Percentiles rank a stretch among this genome's conserved stretches.
Conservation (phyloP, 2,888 invertebrate species). For the Brachyptera putata region DNA sequence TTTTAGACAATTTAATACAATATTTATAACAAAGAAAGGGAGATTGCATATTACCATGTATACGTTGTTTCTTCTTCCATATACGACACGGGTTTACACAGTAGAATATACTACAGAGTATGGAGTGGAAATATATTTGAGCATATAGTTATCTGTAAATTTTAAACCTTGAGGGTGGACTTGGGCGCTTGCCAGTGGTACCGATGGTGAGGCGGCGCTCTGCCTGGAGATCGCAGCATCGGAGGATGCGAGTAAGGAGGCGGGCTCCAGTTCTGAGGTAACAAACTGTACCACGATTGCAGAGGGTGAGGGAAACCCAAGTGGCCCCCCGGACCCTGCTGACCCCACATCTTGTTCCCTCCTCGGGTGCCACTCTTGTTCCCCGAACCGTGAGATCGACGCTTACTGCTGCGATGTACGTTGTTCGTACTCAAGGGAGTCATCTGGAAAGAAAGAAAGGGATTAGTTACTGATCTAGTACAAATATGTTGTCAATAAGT, state of each 20-base stretch:
- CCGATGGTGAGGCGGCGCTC: slow-evolving; percentile 19
- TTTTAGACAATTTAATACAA: no score
- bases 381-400: slow-evolving; percentile 2
- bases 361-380: slow-evolving; percentile 16
- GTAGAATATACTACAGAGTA: no score
- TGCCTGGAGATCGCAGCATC: slow-evolving; percentile 25
- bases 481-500: no score
- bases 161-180: slow-evolving; percentile 10
- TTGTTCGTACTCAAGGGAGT: slow-evolving; percentile 28
- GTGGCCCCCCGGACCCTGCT: slow-evolving; percentile 4
- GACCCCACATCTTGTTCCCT: slow-evolving; percentile 22
- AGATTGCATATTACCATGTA: no score
- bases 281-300: slow-evolving; percentile 29
- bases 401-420: slow-evolving; percentile 7
- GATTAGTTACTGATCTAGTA: no score
- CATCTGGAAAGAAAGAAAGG: no score
- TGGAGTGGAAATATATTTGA: slow-evolving; percentile 2
- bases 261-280: slow-evolving; percentile 28
- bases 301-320: slow-evolving; percentile 21
- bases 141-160: background rate
- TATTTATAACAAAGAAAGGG: no score
- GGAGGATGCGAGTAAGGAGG: slow-evolving; percentile 28
- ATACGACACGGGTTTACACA: no score
- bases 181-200: slow-evolving; percentile 25
- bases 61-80: no score